phyloP scores from a whole-genome alignment of 2,888 invertebrate genomes.

The Exephanes ischioxanthus region DNA sequence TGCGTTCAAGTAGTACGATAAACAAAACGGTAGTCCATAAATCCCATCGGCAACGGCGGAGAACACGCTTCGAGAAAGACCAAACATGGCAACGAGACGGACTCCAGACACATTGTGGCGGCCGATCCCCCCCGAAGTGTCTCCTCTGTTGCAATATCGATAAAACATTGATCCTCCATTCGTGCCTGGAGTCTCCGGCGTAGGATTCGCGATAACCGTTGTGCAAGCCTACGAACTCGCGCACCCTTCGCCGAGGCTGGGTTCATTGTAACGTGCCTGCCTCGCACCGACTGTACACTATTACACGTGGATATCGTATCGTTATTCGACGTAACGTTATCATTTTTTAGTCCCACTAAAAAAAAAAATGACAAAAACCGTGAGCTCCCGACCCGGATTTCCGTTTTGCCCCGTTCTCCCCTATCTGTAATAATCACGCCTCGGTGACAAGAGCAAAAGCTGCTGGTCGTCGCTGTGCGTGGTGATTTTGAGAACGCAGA shows the following conservation, averaged over 20 bases:
- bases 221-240: conserved; percentile 63
- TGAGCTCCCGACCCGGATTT: too few species aligned
- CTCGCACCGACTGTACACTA: conserved; percentile 28
- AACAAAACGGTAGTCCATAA: conserved; percentile 80
- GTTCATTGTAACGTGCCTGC: conserved; percentile 56
- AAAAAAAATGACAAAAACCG: neutral
- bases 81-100: conserved; percentile 59
- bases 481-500: conserved; percentile 64
- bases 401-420: too few species aligned
- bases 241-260: conserved; percentile 47
- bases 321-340: neutral
- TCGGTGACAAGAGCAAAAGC: conserved; percentile 49
- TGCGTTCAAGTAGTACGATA: conserved; percentile 76
- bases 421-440: conserved; percentile 76
- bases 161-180: conserved; percentile 82
- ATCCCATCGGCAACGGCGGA: conserved; percentile 78
- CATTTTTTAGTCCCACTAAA: neutral
- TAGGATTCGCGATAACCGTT: conserved; percentile 78
- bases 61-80: conserved; percentile 78
- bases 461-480: conserved; percentile 44
- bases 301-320: conserved; percentile 65
- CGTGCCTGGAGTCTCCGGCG: conserved; percentile 77
- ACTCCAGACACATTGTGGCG: conserved; percentile 76
- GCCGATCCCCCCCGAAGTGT: conserved; percentile 62
- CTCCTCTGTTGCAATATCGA: conserved; percentile 79